Evolutionary conservation across 2,797 vertebrate species (phyloP).

Genomic region (Somateria mollissima): DNA sequence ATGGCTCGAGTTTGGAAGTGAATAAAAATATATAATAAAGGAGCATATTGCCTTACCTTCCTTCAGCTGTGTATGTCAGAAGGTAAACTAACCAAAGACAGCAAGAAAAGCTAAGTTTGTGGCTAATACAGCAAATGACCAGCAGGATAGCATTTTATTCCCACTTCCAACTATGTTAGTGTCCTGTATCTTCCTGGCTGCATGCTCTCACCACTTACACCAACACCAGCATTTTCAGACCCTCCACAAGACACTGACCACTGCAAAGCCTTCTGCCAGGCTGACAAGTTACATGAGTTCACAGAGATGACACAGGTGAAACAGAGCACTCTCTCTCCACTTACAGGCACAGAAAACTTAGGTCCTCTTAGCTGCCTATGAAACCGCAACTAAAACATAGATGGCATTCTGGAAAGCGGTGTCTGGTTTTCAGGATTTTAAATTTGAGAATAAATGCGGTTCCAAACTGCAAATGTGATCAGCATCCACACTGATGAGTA

Average conservation of each 20-base stretch:
- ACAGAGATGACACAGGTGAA: not conserved
- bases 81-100: not conserved
- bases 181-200: not conserved
- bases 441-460: not conserved
- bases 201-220: not conserved
- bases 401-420: not conserved
- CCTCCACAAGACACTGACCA: not conserved
- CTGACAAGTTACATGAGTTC: not conserved
- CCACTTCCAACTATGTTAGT: not conserved
- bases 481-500: not conserved
- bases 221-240: not conserved
- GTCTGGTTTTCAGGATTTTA: not conserved
- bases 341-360: not conserved
- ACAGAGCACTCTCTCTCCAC: not conserved
- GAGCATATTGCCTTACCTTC: not conserved
- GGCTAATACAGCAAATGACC: not conserved
- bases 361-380: fast-evolving
- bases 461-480: not conserved
- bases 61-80: not conserved
- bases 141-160: not conserved
- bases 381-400: not conserved
- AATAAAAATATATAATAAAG: not conserved
- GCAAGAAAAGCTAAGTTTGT: not conserved
- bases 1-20: not conserved
- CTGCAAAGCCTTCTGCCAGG: not conserved